A percentile compares a stretch with the other conserved stretches of the same genome.
These are phyloP conservation scores for Drosophila paramelanica DNA, from an alignment of 2,888 invertebrate genomes.

Conservation along the genomic window DNA sequence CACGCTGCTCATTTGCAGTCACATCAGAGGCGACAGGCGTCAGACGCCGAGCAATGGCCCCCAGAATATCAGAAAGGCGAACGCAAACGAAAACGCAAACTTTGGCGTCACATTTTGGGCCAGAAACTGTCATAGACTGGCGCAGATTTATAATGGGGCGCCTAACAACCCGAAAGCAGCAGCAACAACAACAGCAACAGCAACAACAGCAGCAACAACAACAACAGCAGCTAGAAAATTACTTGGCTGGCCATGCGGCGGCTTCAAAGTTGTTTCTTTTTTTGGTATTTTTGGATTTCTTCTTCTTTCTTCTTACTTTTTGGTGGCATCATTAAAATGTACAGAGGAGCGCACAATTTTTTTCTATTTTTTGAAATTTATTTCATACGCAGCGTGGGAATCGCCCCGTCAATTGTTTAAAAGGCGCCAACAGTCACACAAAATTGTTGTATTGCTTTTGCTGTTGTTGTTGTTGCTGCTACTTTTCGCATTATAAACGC, in stretches of 20 bases:
- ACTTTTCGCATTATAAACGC: slow-evolving; percentile 74
- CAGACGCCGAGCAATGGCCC: slow-evolving; percentile 74
- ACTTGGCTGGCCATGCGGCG: slow-evolving; percentile 68
- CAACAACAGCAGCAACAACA: slow-evolving; percentile 18
- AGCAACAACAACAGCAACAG: slow-evolving; percentile 9
- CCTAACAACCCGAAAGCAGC: slow-evolving; percentile 56
- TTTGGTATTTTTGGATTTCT: slow-evolving; percentile 41
- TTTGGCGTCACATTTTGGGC: slow-evolving; percentile 64
- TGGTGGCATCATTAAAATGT: slow-evolving; percentile 78
- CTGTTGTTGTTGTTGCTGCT: slow-evolving; percentile 17
- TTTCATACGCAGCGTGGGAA: slow-evolving; percentile 79
- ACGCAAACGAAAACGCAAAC: slow-evolving; percentile 44
- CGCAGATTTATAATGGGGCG: slow-evolving; percentile 79
- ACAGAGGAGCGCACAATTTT: slow-evolving; percentile 70
- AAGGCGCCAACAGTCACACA: slow-evolving; percentile 66
- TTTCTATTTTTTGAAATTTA: slow-evolving; percentile 63
- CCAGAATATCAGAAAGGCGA: slow-evolving; percentile 49
- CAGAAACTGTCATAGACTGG: slow-evolving; percentile 74
- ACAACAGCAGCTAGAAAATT: slow-evolving; percentile 56
- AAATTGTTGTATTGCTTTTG: slow-evolving; percentile 19
- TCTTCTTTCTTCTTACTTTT: slow-evolving; percentile 40
- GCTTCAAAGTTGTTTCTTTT: slow-evolving; percentile 69
- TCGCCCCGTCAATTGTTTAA: slow-evolving; percentile 70
- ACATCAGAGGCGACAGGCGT: slow-evolving; percentile 62
- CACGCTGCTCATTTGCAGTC: slow-evolving; percentile 72